phyloP scores from a whole-genome alignment of 2,113 vertebrate species.

The Phalacrocorax aristotelis region DNA sequence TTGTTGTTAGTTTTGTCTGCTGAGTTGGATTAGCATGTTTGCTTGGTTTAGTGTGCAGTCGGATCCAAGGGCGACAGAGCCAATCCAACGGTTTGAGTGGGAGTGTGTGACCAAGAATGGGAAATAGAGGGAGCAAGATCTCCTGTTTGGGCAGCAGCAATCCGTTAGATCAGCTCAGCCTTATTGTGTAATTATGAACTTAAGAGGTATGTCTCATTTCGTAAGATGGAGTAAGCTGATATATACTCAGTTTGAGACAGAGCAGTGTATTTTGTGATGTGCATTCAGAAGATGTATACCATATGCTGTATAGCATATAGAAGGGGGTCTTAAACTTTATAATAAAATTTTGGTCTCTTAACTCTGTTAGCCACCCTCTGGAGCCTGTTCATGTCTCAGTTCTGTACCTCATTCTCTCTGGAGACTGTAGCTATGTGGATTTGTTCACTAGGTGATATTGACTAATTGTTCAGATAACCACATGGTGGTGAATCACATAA shows the following conservation, averaged over 20 bases:
- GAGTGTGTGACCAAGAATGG: background rate
- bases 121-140: background rate
- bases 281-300: background rate
- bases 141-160: background rate
- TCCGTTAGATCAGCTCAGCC: background rate
- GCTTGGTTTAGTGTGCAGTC: background rate
- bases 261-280: background rate
- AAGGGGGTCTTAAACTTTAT: background rate
- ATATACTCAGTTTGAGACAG: background rate
- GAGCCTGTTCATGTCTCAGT: background rate
- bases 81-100: background rate
- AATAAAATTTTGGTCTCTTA: background rate
- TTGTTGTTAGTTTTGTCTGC: background rate
- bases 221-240: background rate
- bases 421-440: background rate
- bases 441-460: background rate
- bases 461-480: background rate
- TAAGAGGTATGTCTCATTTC: background rate
- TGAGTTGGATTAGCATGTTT: background rate
- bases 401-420: background rate
- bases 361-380: background rate
- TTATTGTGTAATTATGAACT: background rate
- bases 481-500: background rate
- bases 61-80: background rate
- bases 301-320: background rate